Evolutionary conservation across 2,113 vertebrate species (phyloP).

Genomic region (Scalopus aquaticus): DNA sequence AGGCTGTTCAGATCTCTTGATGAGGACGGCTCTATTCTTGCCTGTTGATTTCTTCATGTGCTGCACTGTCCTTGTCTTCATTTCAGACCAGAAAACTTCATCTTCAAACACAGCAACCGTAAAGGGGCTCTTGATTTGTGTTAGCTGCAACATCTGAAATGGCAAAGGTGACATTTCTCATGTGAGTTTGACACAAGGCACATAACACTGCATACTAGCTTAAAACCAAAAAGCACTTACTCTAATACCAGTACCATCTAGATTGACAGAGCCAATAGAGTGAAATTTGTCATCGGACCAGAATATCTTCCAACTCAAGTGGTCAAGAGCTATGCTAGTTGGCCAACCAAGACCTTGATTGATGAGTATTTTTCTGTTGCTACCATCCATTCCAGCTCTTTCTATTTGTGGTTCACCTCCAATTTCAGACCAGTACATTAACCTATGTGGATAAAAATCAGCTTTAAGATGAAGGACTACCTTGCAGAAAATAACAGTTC

Average conservation of each 20-base stretch:
- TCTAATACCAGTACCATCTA: slow-evolving; percentile 89
- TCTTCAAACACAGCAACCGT: slow-evolving; percentile 90
- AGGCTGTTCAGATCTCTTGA: slow-evolving; percentile 91
- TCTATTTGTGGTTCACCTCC: slow-evolving; percentile 89
- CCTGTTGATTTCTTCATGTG: slow-evolving; percentile 89
- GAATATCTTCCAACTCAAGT: slow-evolving; percentile 88
- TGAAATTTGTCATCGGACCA: slow-evolving; percentile 94
- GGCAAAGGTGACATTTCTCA: neutral
- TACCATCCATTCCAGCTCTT: slow-evolving; percentile 92
- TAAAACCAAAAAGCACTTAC: slow-evolving; percentile 76
- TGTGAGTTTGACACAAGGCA: neutral
- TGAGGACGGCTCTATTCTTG: slow-evolving; percentile 88
- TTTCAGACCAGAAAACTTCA: slow-evolving; percentile 93
- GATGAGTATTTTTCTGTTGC: slow-evolving; percentile 85
- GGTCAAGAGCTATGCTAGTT: slow-evolving; percentile 90
- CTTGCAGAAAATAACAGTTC: neutral
- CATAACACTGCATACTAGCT: neutral
- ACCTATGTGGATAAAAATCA: slow-evolving; percentile 79
- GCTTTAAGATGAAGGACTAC: neutral
- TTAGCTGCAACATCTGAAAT: slow-evolving; percentile 89
- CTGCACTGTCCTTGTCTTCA: slow-evolving; percentile 88
- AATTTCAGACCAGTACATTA: slow-evolving; percentile 95
- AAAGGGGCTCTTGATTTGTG: slow-evolving; percentile 90
- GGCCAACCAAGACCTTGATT: slow-evolving; percentile 88
- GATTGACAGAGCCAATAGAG: slow-evolving; percentile 88